Conservation (phyloP, 2,888 invertebrate genomes). For the Sarcophaga rosellei region DNA sequence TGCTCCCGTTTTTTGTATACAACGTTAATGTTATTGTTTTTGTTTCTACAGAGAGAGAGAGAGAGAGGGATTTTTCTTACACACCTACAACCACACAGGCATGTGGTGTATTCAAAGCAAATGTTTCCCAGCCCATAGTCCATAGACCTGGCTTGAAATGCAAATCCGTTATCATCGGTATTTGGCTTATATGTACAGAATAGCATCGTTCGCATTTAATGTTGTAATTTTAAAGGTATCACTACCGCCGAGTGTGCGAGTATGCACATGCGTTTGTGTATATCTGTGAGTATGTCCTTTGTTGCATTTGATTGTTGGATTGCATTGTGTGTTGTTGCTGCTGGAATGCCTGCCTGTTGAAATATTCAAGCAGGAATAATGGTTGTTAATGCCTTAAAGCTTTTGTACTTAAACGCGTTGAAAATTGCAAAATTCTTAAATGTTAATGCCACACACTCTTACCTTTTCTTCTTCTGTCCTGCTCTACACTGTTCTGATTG, state of each 20-base stretch:
- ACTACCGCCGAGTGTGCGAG: neutral
- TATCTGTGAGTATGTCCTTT: too few relatives aligned
- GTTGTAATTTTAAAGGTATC: slow-evolving; percentile 38
- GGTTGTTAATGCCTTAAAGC: slow-evolving; percentile 63
- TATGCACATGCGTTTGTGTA: too few relatives aligned
- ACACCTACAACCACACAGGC: neutral
- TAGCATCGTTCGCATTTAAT: too few relatives aligned
- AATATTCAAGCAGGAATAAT: slow-evolving; percentile 62
- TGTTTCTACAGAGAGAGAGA: neutral
- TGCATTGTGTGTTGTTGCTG: neutral
- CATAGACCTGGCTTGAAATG: slow-evolving; percentile 20
- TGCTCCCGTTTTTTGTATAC: too few relatives aligned
- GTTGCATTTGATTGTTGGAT: neutral
- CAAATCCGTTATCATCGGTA: slow-evolving; percentile 58
- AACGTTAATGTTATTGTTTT: slow-evolving; percentile 18
- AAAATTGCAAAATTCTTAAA: slow-evolving; percentile 62
- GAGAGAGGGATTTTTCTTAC: slow-evolving; percentile 16
- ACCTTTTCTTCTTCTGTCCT: neutral
- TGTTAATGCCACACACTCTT: slow-evolving; percentile 25
- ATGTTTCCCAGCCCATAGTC: slow-evolving; percentile 35
- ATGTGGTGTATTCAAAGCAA: neutral
- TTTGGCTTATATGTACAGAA: slow-evolving; percentile 11
- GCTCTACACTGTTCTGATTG: too few relatives aligned
- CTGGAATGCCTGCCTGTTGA: slow-evolving; percentile 37
- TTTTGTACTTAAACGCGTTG: slow-evolving; percentile 60